Conservation (phyloP, 2,797 vertebrate species). For the Lepilemur septentrionalis region DNA sequence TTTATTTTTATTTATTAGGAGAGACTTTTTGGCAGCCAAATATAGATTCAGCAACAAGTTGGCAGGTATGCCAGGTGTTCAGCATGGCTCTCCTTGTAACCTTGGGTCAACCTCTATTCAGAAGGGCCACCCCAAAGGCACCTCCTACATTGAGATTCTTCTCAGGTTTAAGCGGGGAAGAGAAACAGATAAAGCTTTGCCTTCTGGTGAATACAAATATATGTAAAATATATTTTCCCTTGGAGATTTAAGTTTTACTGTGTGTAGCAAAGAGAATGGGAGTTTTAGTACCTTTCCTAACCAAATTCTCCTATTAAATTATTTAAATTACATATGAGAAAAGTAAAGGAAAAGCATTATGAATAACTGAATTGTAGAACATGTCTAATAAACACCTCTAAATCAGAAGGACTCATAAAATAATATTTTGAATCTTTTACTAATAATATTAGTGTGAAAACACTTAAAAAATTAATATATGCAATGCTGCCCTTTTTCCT, state of each 20-base stretch:
- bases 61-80: neutral
- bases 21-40: neutral
- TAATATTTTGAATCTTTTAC: conserved; percentile 39
- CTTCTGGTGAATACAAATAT: conserved; percentile 15
- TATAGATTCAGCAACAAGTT: neutral
- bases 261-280: conserved; percentile 54
- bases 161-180: neutral
- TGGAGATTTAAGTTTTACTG: conserved; percentile 51
- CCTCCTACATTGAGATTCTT: neutral
- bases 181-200: neutral
- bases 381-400: conserved; percentile 63
- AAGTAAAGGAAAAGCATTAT: conserved; percentile 66
- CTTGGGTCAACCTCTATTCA: conserved; percentile 2
- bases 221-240: conserved; percentile 54
- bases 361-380: conserved; percentile 45
- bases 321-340: conserved; percentile 68
- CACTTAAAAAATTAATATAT: conserved; percentile 23
- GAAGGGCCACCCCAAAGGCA: neutral
- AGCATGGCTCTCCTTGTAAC: neutral
- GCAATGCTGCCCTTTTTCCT: neutral
- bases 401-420: conserved; percentile 58
- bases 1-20: conserved; percentile 53
- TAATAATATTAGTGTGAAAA: conserved; percentile 41
- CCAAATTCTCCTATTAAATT: conserved; percentile 60
- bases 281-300: conserved; percentile 58